phyloP scores from a whole-genome alignment of 1,140 invertebrate species.

The Heterodera schachtii region DNA sequence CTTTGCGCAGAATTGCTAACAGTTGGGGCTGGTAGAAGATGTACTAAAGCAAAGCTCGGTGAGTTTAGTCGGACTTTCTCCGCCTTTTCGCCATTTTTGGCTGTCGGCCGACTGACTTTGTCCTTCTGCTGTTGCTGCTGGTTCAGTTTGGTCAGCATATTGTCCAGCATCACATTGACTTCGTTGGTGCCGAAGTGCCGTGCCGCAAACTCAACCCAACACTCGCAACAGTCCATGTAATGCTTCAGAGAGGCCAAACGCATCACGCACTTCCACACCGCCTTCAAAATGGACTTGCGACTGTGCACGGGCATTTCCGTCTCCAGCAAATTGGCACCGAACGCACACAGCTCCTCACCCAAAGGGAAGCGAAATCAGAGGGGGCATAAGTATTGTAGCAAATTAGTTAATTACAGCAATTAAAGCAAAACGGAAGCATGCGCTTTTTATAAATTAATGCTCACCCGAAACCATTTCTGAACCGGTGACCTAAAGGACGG shows the following conservation, averaged over 20 bases:
- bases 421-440: no score
- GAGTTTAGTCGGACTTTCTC: no score
- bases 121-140: background rate
- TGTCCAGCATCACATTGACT: slow-evolving; percentile 45
- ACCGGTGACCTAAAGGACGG: slow-evolving; percentile 31
- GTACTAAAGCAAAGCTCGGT: slow-evolving; percentile 30
- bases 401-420: no score
- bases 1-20: slow-evolving; percentile 35
- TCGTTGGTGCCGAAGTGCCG: slow-evolving; percentile 45
- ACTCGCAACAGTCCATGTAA: slow-evolving; percentile 37
- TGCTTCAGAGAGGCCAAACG: slow-evolving; percentile 26
- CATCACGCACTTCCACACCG: slow-evolving; percentile 46
- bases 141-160: slow-evolving; percentile 24
- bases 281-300: slow-evolving; percentile 43
- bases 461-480: slow-evolving; percentile 37
- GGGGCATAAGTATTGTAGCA: no score
- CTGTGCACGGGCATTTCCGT: slow-evolving; percentile 25
- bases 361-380: background rate
- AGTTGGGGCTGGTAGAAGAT: slow-evolving; percentile 26
- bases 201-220: slow-evolving; percentile 54
- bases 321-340: slow-evolving; percentile 39
- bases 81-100: no score
- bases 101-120: background rate
- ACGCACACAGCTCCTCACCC: slow-evolving; percentile 38
- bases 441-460: background rate